A percentile compares a stretch with the other conserved stretches of the same genome.
phyloP scores from a whole-genome alignment of 2,888 invertebrate genomes.

The Cephus rjabovi region DNA sequence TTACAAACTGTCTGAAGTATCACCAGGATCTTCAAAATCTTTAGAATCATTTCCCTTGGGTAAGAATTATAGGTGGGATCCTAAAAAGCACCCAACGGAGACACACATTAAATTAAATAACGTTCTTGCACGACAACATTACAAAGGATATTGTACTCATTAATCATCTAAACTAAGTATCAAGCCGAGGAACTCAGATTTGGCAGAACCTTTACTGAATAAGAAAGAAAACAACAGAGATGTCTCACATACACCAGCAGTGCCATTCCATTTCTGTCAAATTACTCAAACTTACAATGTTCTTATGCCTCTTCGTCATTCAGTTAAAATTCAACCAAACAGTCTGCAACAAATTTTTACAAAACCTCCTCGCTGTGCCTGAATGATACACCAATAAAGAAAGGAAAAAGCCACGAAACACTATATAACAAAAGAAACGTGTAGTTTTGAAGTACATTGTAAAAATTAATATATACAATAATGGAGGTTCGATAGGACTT shows the following conservation, averaged over 20 bases:
- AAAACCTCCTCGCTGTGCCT: background rate
- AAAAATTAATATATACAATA: background rate
- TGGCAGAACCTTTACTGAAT: constrained; percentile 1
- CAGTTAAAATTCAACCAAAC: background rate
- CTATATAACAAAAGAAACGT: no score
- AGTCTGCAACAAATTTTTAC: background rate
- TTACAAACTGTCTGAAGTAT: background rate
- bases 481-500: background rate
- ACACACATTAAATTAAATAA: background rate
- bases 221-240: constrained; percentile 1
- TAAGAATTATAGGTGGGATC: background rate
- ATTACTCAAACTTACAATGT: background rate
- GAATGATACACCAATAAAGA: background rate
- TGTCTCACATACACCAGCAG: no score
- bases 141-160: background rate
- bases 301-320: background rate
- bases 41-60: background rate
- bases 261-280: no score
- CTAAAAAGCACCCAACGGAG: background rate
- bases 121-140: background rate
- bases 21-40: background rate
- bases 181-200: background rate
- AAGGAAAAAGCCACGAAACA: background rate
- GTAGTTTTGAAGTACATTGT: background rate
- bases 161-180: background rate